A percentile compares a stretch with the other conserved stretches of the same genome.
Conservation (phyloP, 2,113 vertebrate genomes). For the Heterotis niloticus region DNA sequence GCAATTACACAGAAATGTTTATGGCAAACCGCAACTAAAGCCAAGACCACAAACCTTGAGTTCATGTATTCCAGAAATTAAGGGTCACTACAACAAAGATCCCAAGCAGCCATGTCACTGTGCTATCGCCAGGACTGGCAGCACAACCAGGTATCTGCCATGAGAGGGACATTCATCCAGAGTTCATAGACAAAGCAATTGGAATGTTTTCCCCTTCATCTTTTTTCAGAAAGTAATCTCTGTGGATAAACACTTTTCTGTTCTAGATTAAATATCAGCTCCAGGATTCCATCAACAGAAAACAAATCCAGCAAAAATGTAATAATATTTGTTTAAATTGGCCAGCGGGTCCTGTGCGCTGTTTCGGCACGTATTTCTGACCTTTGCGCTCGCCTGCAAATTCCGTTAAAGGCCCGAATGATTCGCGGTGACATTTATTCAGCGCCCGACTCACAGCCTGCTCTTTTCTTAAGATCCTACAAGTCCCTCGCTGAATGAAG, state of each 20-base stretch:
- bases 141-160: too few relatives aligned
- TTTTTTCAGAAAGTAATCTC: not conserved
- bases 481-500: conserved; percentile 12
- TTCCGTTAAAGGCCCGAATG: conserved; percentile 27
- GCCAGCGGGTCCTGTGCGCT: not conserved
- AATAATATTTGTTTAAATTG: not conserved
- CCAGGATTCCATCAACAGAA: not conserved
- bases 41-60: conserved; percentile 60
- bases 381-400: conserved; percentile 26
- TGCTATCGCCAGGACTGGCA: too few relatives aligned
- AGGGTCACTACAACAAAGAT: too few relatives aligned
- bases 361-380: not conserved
- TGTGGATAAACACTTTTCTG: not conserved
- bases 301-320: not conserved
- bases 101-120: too few relatives aligned
- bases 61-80: not conserved
- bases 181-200: too few relatives aligned
- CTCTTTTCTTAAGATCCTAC: conserved; percentile 30
- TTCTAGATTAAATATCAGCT: not conserved
- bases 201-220: too few relatives aligned
- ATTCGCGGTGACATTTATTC: conserved; percentile 36
- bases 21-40: conserved; percentile 60
- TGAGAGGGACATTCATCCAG: too few relatives aligned
- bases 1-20: conserved; percentile 42
- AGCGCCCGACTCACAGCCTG: conserved; percentile 8